A percentile compares a stretch with the other conserved stretches of the same genome.
Conservation (phyloP, 2,797 vertebrate species). For the Momotus momota region DNA sequence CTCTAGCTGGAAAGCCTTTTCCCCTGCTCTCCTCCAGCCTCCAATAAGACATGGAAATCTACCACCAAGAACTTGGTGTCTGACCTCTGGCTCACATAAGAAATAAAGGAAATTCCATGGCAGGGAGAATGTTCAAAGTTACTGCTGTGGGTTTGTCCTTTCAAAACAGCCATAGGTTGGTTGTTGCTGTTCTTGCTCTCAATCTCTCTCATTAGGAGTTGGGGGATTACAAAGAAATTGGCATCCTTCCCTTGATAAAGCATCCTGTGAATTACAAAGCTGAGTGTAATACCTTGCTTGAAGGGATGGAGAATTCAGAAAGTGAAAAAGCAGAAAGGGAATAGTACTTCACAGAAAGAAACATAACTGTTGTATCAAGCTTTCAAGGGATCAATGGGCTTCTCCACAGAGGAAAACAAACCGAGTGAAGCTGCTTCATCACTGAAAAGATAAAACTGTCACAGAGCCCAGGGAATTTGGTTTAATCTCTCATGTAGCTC, state of each 20-base stretch:
- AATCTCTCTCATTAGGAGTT: not conserved
- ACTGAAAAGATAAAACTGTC: not conserved
- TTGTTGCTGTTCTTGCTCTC: not conserved
- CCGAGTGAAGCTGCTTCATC: fast-evolving
- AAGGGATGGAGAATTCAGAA: not conserved
- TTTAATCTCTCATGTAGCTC: not conserved
- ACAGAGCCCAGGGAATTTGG: not conserved
- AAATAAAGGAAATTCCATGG: not conserved
- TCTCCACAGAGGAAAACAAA: not conserved
- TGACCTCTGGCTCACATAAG: not conserved
- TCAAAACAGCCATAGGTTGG: not conserved
- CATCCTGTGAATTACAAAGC: not conserved
- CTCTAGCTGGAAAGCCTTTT: not conserved
- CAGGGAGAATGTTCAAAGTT: not conserved
- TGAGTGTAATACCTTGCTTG: not conserved
- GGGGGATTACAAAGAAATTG: not conserved
- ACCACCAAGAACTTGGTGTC: not conserved
- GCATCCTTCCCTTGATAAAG: not conserved
- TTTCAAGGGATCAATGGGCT: not conserved
- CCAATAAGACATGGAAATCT: not conserved
- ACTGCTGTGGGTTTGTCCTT: not conserved
- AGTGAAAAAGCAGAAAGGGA: not conserved
- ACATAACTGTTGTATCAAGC: not conserved
- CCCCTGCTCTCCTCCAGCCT: not conserved
- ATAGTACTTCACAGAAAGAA: not conserved